Percentiles rank a stretch among this genome's conserved stretches.
Conservation (phyloP, 1,140 invertebrate species). For the Bombyx mandarina region DNA sequence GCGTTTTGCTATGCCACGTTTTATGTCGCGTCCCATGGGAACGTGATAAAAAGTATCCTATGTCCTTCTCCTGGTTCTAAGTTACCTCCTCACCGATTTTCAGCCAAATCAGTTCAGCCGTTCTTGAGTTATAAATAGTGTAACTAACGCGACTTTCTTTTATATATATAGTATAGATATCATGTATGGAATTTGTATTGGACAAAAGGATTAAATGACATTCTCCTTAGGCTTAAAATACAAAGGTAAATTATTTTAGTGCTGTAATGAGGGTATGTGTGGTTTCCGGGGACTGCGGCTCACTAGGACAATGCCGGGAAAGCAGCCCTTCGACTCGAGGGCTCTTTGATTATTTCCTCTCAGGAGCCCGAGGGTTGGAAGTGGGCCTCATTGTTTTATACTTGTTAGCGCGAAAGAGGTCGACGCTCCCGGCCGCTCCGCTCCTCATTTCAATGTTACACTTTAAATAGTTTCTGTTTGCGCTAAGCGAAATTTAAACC, state of each 20-base stretch:
- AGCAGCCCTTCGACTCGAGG: slow-evolving; percentile 16
- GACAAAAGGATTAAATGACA: too few relatives aligned
- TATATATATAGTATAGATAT: too few relatives aligned
- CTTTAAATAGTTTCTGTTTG: neutral
- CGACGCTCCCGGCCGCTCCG: slow-evolving; percentile 8
- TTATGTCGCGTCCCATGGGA: too few relatives aligned
- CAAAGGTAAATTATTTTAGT: slow-evolving; percentile 41
- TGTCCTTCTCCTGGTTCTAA: too few relatives aligned
- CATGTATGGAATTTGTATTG: too few relatives aligned
- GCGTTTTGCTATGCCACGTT: too few relatives aligned
- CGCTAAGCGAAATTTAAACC: neutral
- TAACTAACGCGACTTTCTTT: too few relatives aligned
- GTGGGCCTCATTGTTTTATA: slow-evolving; percentile 22
- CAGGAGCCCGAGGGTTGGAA: slow-evolving; percentile 14
- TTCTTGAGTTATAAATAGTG: too few relatives aligned
- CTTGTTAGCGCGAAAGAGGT: slow-evolving; percentile 13
- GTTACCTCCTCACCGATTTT: too few relatives aligned
- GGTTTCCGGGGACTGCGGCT: slow-evolving; percentile 14
- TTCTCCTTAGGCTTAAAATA: slow-evolving; percentile 6
- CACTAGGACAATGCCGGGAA: slow-evolving; percentile 20
- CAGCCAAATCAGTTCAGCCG: too few relatives aligned
- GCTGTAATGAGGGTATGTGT: slow-evolving; percentile 27
- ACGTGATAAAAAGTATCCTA: too few relatives aligned
- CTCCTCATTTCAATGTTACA: neutral
- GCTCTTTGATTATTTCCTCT: slow-evolving; percentile 24